Conservation (phyloP, 2,888 invertebrate genomes). For the Beris chalybata region DNA sequence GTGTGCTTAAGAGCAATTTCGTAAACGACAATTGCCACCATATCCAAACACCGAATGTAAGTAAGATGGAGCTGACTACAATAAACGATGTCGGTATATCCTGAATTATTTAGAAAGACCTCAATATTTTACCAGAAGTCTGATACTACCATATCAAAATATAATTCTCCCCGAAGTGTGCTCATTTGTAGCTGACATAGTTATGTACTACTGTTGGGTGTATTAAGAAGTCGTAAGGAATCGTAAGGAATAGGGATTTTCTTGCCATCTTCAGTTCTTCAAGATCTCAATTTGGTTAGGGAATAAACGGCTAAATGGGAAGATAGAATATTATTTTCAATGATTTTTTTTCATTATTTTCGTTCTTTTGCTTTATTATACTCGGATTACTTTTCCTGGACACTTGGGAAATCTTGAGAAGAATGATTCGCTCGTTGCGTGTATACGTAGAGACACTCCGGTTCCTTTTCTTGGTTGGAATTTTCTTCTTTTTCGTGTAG, state of each 20-base stretch:
- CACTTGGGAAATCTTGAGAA: slow-evolving; percentile 14
- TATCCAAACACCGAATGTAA: too few species aligned
- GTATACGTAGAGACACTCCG: too few species aligned
- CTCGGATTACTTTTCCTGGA: background rate
- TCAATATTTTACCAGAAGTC: background rate
- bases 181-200: slow-evolving; percentile 7
- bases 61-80: too few species aligned
- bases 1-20: too few species aligned
- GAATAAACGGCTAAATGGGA: background rate
- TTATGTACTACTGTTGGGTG: background rate
- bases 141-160: background rate
- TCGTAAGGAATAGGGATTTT: background rate
- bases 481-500: too few species aligned
- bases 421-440: background rate
- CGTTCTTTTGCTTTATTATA: background rate
- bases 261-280: background rate
- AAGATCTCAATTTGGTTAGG: slow-evolving; percentile 10
- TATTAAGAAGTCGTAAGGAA: too few species aligned
- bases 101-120: background rate
- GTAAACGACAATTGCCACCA: too few species aligned
- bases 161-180: slow-evolving; percentile 2
- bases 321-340: slow-evolving; percentile 8
- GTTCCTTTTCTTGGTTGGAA: too few species aligned
- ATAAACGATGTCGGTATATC: background rate
- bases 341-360: slow-evolving; percentile 5